These are phyloP conservation scores for Emydocephalus ijimae DNA, from an alignment of 2,113 vertebrate species.

Conservation along the genomic window DNA sequence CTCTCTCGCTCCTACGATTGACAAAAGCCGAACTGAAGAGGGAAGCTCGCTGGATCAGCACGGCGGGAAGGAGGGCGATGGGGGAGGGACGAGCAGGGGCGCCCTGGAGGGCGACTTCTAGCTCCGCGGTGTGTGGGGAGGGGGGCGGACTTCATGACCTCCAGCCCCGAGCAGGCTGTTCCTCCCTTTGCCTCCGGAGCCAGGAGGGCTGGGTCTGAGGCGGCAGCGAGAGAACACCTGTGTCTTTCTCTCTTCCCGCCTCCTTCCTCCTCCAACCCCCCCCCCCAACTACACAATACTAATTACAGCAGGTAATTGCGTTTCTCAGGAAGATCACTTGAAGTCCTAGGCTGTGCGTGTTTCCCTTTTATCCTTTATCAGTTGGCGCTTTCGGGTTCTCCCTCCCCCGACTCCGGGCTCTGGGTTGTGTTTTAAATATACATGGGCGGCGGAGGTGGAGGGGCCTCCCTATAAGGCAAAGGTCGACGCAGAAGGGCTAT, in stretches of 20 bases:
- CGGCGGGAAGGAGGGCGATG: slow-evolving; percentile 30
- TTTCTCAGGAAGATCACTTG: slow-evolving; percentile 71
- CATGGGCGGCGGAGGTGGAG: slow-evolving; percentile 32
- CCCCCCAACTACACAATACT: slow-evolving; percentile 32
- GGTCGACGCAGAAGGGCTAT: slow-evolving; percentile 63
- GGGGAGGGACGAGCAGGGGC: neutral
- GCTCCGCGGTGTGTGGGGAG: neutral
- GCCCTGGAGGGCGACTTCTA: neutral
- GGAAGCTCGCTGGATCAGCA: slow-evolving; percentile 15
- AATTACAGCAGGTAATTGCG: slow-evolving; percentile 71
- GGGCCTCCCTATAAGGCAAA: slow-evolving; percentile 68
- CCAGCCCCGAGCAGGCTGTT: slow-evolving; percentile 21
- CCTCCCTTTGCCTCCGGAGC: slow-evolving; percentile 48
- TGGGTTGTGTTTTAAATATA: slow-evolving; percentile 65
- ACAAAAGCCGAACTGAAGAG: neutral
- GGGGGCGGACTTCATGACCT: slow-evolving; percentile 30
- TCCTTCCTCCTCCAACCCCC: neutral
- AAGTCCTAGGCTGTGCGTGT: slow-evolving; percentile 59
- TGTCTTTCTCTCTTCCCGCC: slow-evolving; percentile 31
- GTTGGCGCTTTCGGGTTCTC: neutral
- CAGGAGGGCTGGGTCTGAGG: slow-evolving; percentile 59
- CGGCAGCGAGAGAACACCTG: slow-evolving; percentile 68
- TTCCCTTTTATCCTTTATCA: neutral
- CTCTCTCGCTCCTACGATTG: slow-evolving; percentile 44
- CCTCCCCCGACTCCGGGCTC: neutral